Base-by-base conservation (phyloP, 2,113 vertebrate species). In the Nymphicus hollandicus region DNA sequence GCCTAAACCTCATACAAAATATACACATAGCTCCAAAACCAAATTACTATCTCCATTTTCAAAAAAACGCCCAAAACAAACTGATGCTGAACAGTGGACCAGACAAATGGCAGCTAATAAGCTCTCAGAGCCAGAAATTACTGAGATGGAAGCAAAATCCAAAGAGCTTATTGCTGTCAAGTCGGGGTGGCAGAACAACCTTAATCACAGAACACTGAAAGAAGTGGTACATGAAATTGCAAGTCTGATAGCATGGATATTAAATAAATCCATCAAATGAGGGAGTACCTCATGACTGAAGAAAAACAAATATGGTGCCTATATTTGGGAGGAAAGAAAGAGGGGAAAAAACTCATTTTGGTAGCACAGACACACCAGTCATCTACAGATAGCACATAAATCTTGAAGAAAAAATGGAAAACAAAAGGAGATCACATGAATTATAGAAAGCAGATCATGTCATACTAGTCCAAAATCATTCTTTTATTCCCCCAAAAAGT, bases 251-350 rank as follows among this genome's bases (percentile, higher is more conserved):
- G 91, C 88, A 74, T 18, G 60, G 95, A 93, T 96, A 97, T 97
- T 96, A 97, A 95, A 93, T 96, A 95, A 97, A 96, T 97, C 94
- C 94, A 96, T 97, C 95, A 97, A 95, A 89, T 79, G 56, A 91
- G 20, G 52, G 63, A 81, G 61, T 52, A 81, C 14, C 66, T 89
- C 39, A 85, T 81, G 81, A 72, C 47, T 87, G 52, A 69, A 89
- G 69, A 92, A 92, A 95, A 89, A 39, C 81, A 93, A 91, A 91
- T 82, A 84, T 79, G 91, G 84, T 79, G 44, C 37, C 69, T 79
- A 25, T 39, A 41, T 33, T 95, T 91, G 43, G 73, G n/a, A 94
- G 69, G 35, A 91, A 95, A 95, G 65, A 69, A 37, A 46, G 24
- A 55, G 41, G 43, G 71, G 5, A 23, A 68, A 69, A 86, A 64